Base-by-base conservation (phyloP, 2,113 vertebrate genomes). In the Mastomys coucha region DNA sequence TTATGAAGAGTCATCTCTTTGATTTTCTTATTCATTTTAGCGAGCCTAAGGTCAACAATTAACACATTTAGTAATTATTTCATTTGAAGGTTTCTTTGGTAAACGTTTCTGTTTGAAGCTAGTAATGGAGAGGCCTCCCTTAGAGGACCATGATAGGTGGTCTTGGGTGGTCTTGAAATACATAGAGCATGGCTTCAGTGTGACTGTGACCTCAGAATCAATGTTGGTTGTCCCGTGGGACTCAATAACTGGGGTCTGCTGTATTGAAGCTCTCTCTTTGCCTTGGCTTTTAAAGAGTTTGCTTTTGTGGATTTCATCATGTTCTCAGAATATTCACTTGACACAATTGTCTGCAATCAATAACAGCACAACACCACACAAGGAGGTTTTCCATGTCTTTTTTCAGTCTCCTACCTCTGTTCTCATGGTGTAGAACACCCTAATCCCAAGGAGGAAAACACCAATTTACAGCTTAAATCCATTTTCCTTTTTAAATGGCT, bases 361-460 rank as follows among this genome's bases (percentile, higher is more conserved):
- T 28, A 63, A 75, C 24, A 31, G 13, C 7, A 20, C 56, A n/a
- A 2, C 14, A 20, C 20, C 26, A 31, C 53, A 19, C 16, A 1
- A 7, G 6, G 19, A n/a, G 31, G 4, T 36, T 36, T 11, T 0
- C 10, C 22, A 3, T 8, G 45, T 45, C 19, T 7, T 0, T 26
- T 42, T 24, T n/a, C 5, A n/a, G 11, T 39, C 49, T 89, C 31
- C 45, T 24, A 11, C 13, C 42, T 28, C 60, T 53, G 5, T 16
- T 9, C 8, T 24, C 31, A 26, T 67, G 67, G 10, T 49, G 14
- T 36, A 45, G 31, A 67, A 89, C 58, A 26, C 24, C 26, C 8
- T 56, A 11, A 20, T 1, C 12, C 13, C 5, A 0, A 11, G 39
- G 17, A 28, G 7, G 5, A 22, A 1, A 11, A 17, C 3, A 1